Conservation (phyloP, 2,113 vertebrate species). For the Ictalurus furcatus region DNA sequence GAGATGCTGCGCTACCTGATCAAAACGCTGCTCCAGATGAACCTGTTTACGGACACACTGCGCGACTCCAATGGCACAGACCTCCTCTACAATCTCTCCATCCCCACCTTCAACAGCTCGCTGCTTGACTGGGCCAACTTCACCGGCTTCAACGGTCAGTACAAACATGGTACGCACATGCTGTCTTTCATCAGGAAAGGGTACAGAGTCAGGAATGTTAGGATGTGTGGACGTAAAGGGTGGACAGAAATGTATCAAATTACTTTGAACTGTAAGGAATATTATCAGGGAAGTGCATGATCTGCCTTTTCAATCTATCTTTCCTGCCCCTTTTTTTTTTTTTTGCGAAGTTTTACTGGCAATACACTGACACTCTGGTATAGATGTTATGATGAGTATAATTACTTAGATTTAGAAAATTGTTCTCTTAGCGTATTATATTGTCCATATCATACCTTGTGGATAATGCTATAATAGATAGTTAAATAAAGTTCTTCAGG, state of each 20-base stretch:
- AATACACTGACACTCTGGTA: neutral
- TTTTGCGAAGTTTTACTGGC: neutral
- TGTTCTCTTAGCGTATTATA: neutral
- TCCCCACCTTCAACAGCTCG: constrained; percentile 73
- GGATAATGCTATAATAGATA: neutral
- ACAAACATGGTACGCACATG: neutral
- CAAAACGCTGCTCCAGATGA: constrained; percentile 95
- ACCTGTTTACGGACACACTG: constrained; percentile 88
- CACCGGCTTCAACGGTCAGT: constrained; percentile 80
- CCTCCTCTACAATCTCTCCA: constrained; percentile 75
- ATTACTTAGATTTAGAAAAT: neutral
- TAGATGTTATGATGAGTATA: neutral
- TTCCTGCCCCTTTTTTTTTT: neutral
- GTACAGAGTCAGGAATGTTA: neutral
- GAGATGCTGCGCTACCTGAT: constrained; percentile 94
- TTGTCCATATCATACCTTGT: neutral
- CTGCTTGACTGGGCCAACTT: constrained; percentile 79
- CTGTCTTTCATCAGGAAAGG: neutral
- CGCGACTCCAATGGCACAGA: constrained; percentile 81
- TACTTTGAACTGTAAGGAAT: neutral
- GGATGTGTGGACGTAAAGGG: neutral
- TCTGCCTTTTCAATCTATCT: neutral
- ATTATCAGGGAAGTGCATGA: neutral
- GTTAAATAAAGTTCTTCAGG: neutral
- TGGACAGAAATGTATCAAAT: neutral